These are phyloP conservation scores for Heliothis subflexa DNA, from an alignment of 1,140 invertebrate species.

Conservation along the genomic window DNA sequence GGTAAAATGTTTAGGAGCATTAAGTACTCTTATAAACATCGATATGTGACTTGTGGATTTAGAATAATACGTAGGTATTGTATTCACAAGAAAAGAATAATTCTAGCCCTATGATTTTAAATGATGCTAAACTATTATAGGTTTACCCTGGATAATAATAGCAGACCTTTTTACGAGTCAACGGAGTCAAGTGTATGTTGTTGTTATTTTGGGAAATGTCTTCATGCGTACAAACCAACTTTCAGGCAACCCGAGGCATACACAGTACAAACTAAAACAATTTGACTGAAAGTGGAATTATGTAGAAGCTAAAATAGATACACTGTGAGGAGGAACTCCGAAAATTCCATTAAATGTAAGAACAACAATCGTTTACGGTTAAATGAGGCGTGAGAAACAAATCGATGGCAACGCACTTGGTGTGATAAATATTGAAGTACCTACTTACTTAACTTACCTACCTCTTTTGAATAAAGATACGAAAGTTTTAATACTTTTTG, in stretches of 20 bases:
- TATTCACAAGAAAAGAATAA: neutral
- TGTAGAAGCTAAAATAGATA: conserved; percentile 29
- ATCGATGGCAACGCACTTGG: neutral
- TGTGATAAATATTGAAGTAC: neutral
- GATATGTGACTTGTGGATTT: neutral
- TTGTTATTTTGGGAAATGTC: neutral
- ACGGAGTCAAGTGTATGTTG: neutral
- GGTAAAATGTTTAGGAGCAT: neutral
- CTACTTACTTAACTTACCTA: neutral
- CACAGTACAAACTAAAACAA: conserved; percentile 39
- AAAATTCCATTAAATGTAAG: conserved; percentile 33
- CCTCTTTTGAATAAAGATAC: neutral
- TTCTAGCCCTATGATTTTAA: neutral
- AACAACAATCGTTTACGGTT: conserved; percentile 28
- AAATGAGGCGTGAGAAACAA: conserved; percentile 35
- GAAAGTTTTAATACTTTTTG: neutral
- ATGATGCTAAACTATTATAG: neutral
- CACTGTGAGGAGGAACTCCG: conserved; percentile 26
- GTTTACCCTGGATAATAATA: conserved; percentile 7
- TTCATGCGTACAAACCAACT: neutral
- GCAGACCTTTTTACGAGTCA: neutral
- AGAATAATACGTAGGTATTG: neutral
- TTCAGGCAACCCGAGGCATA: neutral
- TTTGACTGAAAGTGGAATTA: conserved; percentile 18
- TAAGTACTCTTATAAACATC: neutral